Conservation (phyloP, 2,113 vertebrate species). For the Barnardius zonarius region DNA sequence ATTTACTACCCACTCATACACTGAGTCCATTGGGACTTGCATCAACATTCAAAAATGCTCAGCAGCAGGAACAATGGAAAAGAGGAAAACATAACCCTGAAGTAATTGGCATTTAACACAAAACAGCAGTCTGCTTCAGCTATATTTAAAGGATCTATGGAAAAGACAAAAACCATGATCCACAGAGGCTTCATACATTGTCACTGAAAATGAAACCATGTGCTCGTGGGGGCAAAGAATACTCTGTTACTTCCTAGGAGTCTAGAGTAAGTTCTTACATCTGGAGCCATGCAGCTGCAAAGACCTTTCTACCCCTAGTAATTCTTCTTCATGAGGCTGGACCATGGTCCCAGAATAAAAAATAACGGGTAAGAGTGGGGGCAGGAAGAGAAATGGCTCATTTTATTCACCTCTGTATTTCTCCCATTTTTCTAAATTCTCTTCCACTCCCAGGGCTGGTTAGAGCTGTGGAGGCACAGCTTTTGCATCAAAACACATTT, state of each 20-base stretch:
- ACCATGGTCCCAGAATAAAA: not conserved
- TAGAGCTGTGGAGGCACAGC: not conserved
- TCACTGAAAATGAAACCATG: not conserved
- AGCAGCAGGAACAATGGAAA: conserved; percentile 6
- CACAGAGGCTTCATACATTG: not conserved
- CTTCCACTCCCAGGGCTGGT: not conserved
- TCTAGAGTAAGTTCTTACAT: not conserved
- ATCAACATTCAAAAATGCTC: not conserved
- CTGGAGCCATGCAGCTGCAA: not conserved
- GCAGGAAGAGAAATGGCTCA: not conserved
- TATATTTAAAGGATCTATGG: not conserved
- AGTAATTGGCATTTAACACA: not conserved
- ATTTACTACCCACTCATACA: not conserved
- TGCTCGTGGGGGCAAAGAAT: not conserved
- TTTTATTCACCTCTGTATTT: conserved; percentile 19
- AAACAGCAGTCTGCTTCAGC: not conserved
- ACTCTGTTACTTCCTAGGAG: not conserved
- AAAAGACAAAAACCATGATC: not conserved
- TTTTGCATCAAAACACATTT: not conserved
- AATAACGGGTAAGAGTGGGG: not conserved
- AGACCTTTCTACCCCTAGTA: not conserved
- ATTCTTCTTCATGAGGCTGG: not conserved
- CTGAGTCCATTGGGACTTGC: not conserved
- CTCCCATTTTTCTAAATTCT: not conserved
- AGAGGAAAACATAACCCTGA: not conserved